phyloP scores from a whole-genome alignment of 1,140 invertebrate species.

The Calycopis cecrops region DNA sequence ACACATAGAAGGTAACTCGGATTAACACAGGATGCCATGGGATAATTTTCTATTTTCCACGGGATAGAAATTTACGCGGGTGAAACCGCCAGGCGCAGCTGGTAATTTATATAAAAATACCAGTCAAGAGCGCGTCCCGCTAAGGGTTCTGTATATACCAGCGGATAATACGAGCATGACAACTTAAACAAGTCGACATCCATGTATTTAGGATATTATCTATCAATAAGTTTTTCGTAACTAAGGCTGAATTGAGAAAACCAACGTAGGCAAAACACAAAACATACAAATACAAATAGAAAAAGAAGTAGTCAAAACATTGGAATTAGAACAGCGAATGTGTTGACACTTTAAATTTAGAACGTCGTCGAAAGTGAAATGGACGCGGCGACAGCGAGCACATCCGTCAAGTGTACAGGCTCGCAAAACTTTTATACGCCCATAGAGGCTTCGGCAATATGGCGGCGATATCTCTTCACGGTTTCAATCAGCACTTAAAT shows the following conservation, averaged over 20 bases:
- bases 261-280: not conserved
- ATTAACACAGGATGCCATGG: too few species aligned
- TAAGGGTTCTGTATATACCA: too few species aligned
- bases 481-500: too few species aligned
- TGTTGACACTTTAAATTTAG: conserved; percentile 10
- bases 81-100: too few species aligned
- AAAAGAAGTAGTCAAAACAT: conserved; percentile 7
- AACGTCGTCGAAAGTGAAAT: conserved; percentile 11
- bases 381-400: not conserved
- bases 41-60: too few species aligned
- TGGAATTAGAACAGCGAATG: not conserved
- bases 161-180: not conserved
- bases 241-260: not conserved
- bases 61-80: too few species aligned
- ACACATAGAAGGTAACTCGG: too few species aligned
- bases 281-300: not conserved
- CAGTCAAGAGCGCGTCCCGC: too few species aligned
- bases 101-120: too few species aligned
- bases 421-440: not conserved
- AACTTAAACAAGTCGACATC: not conserved
- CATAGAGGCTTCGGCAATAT: not conserved
- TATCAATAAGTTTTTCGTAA: not conserved
- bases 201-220: too few species aligned
- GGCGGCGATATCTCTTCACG: not conserved
- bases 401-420: conserved; percentile 2